Evolutionary conservation across 2,113 vertebrate species (phyloP).

Genomic region (Phaethon lepturus): DNA sequence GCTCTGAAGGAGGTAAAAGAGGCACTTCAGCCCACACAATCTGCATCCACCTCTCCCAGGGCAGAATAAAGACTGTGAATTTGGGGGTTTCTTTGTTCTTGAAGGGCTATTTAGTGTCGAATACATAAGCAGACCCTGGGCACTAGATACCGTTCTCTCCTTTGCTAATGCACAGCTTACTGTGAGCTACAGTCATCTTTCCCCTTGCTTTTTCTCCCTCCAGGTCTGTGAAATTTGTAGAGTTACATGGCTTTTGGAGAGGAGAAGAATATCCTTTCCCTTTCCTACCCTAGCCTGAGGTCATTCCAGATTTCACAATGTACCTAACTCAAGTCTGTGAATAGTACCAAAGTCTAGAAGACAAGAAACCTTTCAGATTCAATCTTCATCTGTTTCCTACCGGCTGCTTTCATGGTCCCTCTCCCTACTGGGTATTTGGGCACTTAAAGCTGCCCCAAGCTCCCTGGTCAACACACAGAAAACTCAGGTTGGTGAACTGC

Average conservation of each 20-base stretch:
- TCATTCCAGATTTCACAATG: background rate
- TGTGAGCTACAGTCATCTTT: background rate
- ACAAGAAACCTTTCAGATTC: background rate
- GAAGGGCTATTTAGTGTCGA: background rate
- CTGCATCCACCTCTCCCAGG: background rate
- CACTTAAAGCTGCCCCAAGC: background rate
- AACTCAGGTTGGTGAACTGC: background rate
- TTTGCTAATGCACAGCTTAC: background rate
- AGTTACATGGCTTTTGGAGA: background rate
- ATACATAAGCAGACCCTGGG: background rate
- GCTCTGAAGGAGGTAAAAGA: background rate
- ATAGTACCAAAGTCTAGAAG: background rate
- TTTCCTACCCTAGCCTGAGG: background rate
- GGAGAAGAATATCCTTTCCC: background rate
- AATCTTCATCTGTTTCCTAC: background rate
- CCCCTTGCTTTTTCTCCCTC: background rate
- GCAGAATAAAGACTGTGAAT: background rate
- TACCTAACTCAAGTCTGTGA: background rate
- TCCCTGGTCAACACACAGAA: background rate
- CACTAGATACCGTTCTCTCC: background rate
- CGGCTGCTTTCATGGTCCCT: background rate
- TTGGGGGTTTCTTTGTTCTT: background rate
- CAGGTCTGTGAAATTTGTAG: background rate
- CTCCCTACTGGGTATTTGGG: background rate
- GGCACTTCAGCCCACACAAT: background rate